Evolutionary conservation across 2,888 invertebrate species (phyloP).

Genomic region (Macrostomum cliftonense): DNA sequence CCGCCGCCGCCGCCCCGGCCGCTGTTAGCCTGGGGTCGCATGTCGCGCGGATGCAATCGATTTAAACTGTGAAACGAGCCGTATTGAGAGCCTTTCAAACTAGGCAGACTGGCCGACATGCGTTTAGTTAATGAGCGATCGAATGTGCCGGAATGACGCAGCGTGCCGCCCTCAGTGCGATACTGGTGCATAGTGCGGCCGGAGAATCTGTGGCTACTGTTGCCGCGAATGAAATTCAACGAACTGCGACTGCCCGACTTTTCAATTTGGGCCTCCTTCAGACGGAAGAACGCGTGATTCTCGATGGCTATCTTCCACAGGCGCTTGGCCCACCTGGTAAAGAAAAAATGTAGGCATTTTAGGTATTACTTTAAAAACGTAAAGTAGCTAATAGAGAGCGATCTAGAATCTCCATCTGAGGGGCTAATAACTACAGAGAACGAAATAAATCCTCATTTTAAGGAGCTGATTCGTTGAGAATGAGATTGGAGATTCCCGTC

Average conservation of each 20-base stretch:
- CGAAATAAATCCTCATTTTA: too few relatives aligned
- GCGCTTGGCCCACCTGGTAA: conserved; percentile 55
- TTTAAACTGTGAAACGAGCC: conserved; percentile 9
- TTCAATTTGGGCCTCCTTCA: conserved; percentile 7
- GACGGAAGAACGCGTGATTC: conserved; percentile 94
- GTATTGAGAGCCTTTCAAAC: conserved; percentile 5
- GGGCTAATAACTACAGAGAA: too few relatives aligned
- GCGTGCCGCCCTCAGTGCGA: conserved; percentile 5
- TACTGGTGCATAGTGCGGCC: conserved; percentile 10
- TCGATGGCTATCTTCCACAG: conserved; percentile 97
- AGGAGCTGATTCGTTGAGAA: too few relatives aligned
- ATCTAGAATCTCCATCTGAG: too few relatives aligned
- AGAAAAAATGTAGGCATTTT: too few relatives aligned
- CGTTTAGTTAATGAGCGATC: conserved; percentile 9
- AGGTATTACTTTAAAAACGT: too few relatives aligned
- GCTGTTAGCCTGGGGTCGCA: not conserved
- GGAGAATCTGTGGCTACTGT: conserved; percentile 4
- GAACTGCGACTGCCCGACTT: conserved; percentile 3
- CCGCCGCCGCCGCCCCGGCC: too few relatives aligned
- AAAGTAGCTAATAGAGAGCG: too few relatives aligned
- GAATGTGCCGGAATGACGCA: conserved; percentile 4
- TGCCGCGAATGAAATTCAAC: too few relatives aligned
- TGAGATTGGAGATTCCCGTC: too few relatives aligned
- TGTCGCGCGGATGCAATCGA: conserved; percentile 7
- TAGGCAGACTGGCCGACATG: conserved; percentile 9